Evolutionary conservation across 2,113 vertebrate genomes (phyloP).

Genomic region (Otis tarda): DNA sequence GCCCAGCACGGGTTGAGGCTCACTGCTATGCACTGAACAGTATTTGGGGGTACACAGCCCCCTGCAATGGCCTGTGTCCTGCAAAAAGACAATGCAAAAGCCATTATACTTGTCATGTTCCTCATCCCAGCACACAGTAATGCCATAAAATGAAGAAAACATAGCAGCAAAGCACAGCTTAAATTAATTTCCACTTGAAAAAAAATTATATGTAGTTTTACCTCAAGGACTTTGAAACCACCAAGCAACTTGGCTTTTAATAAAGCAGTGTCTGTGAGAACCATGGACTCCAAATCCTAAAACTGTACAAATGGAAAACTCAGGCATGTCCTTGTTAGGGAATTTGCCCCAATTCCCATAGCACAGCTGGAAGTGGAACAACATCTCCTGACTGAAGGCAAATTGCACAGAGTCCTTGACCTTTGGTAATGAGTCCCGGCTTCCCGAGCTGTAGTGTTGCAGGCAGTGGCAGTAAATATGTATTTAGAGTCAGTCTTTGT

Average conservation of each 20-base stretch:
- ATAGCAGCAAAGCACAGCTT: not conserved
- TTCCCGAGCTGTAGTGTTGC: not conserved
- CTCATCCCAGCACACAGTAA: not conserved
- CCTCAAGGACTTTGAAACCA: not conserved
- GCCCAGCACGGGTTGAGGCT: not conserved
- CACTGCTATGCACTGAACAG: not conserved
- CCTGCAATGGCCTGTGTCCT: not conserved
- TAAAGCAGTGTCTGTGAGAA: not conserved
- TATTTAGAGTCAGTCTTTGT: not conserved
- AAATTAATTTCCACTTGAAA: not conserved
- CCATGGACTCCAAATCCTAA: not conserved
- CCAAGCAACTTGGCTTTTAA: not conserved
- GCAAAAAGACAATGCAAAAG: not conserved
- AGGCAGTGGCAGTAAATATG: not conserved
- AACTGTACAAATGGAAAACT: not conserved
- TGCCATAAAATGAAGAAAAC: not conserved
- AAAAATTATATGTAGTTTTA: not conserved
- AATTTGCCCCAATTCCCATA: not conserved
- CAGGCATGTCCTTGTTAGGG: not conserved
- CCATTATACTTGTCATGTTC: not conserved
- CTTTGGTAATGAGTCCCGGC: not conserved
- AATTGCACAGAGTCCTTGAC: not conserved
- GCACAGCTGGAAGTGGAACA: not conserved
- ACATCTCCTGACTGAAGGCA: not conserved
- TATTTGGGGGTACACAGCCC: not conserved